These are phyloP conservation scores for Stegodyphus mimosarum DNA, from an alignment of 1,140 invertebrate species.

Conservation along the genomic window DNA sequence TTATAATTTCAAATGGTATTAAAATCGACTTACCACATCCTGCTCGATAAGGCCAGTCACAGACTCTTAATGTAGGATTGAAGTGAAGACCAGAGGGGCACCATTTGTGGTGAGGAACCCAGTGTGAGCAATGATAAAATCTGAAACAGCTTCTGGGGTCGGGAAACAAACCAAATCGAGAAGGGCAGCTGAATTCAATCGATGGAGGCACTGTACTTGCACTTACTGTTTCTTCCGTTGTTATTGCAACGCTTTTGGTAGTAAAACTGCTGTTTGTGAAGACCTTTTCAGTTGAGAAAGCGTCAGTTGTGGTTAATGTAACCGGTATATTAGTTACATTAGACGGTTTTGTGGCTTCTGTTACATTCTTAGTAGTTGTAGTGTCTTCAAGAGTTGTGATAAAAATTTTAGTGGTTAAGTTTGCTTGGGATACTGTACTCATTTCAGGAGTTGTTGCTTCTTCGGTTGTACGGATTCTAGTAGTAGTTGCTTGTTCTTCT, in stretches of 20 bases:
- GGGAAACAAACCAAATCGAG: constrained; percentile 29
- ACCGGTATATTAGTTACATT: background rate
- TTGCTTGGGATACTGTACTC: background rate
- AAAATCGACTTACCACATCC: constrained; percentile 53
- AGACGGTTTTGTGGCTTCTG: background rate
- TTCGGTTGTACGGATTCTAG: background rate
- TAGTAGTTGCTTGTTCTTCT: background rate
- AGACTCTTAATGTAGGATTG: constrained; percentile 61
- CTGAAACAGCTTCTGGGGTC: constrained; percentile 49
- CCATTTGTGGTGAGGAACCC: constrained; percentile 62
- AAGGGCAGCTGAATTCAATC: constrained; percentile 9
- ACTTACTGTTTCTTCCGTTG: background rate
- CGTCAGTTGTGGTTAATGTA: background rate
- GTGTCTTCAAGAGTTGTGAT: background rate
- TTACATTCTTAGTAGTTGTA: background rate
- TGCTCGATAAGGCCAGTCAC: constrained; percentile 64
- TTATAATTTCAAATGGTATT: background rate
- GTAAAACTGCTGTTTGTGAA: background rate
- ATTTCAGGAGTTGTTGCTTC: background rate
- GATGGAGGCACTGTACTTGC: background rate
- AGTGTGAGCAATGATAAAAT: constrained; percentile 65
- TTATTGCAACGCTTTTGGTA: background rate
- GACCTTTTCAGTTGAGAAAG: background rate
- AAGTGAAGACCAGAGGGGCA: constrained; percentile 64
- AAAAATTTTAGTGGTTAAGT: background rate